A percentile compares a stretch with the other conserved stretches of the same genome.
Conservation (phyloP, 2,113 vertebrate species). For the Fulmarus glacialis region DNA sequence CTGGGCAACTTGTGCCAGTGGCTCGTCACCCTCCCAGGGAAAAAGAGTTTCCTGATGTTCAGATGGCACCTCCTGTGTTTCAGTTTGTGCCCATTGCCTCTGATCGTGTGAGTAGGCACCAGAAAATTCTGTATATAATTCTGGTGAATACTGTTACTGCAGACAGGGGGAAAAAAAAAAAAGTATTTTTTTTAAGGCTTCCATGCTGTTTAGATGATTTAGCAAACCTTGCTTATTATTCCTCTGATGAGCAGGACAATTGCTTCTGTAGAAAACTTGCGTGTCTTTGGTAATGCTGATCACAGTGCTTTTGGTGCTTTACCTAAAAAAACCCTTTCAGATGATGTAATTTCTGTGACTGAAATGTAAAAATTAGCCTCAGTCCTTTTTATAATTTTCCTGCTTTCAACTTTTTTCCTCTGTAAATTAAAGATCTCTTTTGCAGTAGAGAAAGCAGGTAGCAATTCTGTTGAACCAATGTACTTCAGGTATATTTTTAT, state of each 20-base stretch:
- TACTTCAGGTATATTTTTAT: neutral
- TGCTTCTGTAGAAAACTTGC: neutral
- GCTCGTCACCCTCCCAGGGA: neutral
- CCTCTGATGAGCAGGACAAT: neutral
- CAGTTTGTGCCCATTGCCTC: neutral
- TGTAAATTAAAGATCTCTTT: neutral
- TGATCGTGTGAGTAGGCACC: neutral
- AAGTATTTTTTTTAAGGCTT: neutral
- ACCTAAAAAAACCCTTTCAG: neutral
- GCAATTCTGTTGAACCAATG: neutral
- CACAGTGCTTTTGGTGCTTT: neutral
- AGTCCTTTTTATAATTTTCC: neutral
- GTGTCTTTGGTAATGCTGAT: neutral
- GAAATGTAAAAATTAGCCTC: neutral
- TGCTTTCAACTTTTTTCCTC: neutral
- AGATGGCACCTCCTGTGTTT: neutral
- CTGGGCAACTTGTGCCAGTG: neutral
- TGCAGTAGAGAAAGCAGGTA: neutral
- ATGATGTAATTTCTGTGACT: neutral
- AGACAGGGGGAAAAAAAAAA: neutral
- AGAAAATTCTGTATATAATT: neutral
- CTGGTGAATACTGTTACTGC: neutral
- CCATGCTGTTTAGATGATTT: neutral
- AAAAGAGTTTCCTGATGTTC: neutral
- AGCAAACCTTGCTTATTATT: neutral